A percentile compares a stretch with the other conserved stretches of the same genome.
Conservation (phyloP, 2,797 vertebrate species). For the Hypotaenidia okinawae region DNA sequence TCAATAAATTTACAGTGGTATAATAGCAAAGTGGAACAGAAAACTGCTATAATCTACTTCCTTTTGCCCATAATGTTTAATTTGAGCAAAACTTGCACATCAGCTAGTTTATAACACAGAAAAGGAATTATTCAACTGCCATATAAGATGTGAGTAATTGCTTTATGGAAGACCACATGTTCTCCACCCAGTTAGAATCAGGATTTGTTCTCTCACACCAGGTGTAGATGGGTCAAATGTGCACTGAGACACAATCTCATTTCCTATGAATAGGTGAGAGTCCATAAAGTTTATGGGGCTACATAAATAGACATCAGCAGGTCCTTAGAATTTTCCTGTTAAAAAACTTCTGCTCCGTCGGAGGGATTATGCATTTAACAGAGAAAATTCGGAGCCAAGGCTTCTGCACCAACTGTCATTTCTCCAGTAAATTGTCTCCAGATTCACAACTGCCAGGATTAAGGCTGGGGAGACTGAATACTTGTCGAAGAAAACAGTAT, state of each 20-base stretch:
- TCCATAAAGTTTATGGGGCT: not conserved
- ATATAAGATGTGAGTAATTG: not conserved
- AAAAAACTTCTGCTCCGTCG: not conserved
- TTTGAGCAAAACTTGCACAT: not conserved
- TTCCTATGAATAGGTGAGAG: not conserved
- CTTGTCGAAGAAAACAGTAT: not conserved
- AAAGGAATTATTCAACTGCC: not conserved
- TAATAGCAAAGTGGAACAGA: not conserved
- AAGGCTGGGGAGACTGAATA: not conserved
- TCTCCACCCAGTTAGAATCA: not conserved
- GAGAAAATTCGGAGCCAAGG: not conserved
- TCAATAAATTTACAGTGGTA: not conserved
- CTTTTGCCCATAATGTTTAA: not conserved
- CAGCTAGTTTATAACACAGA: not conserved
- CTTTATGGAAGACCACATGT: not conserved
- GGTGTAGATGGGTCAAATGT: not conserved
- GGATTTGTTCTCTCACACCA: not conserved
- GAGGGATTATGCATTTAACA: not conserved
- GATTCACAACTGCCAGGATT: not conserved
- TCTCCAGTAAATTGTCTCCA: not conserved
- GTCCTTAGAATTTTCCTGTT: not conserved
- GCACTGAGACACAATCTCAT: not conserved
- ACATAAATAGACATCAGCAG: not conserved
- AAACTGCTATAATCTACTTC: not conserved
- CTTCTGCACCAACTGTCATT: not conserved